phyloP scores from a whole-genome alignment of 2,113 vertebrate species.

The Catharus fuscescens region DNA sequence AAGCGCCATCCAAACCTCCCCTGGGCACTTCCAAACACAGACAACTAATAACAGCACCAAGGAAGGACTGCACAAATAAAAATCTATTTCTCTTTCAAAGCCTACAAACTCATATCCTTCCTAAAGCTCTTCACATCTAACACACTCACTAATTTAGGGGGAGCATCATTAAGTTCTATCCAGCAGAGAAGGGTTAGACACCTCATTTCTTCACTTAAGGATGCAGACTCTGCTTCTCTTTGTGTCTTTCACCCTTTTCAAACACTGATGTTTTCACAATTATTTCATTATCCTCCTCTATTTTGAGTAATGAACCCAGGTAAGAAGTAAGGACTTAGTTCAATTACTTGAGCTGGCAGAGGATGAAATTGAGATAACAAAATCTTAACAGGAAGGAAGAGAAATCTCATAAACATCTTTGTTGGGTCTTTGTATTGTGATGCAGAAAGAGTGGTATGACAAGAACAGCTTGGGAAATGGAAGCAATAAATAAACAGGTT shows the following conservation, averaged over 20 bases:
- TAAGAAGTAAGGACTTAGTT: neutral
- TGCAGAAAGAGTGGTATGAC: neutral
- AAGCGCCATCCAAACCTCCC: rapidly evolving
- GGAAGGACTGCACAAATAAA: neutral
- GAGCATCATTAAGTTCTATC: neutral
- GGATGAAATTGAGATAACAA: neutral
- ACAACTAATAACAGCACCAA: neutral
- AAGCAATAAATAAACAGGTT: neutral
- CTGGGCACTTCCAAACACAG: neutral
- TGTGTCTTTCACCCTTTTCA: neutral
- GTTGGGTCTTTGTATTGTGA: neutral
- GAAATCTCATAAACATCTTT: neutral
- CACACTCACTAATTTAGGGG: neutral
- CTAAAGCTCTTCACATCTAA: neutral
- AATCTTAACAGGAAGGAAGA: neutral
- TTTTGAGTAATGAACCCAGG: neutral
- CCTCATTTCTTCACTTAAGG: neutral
- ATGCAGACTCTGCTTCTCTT: neutral
- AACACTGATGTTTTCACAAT: neutral
- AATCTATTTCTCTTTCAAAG: neutral
- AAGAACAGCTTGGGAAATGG: neutral
- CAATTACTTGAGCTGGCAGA: neutral
- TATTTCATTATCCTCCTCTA: neutral
- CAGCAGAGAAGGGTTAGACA: neutral
- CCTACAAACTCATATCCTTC: neutral